Evolutionary conservation across 2,888 invertebrate genomes (phyloP), one percentile per base, ranked within the genome.

Genomic region (Drosophila kuntzei): DNA sequence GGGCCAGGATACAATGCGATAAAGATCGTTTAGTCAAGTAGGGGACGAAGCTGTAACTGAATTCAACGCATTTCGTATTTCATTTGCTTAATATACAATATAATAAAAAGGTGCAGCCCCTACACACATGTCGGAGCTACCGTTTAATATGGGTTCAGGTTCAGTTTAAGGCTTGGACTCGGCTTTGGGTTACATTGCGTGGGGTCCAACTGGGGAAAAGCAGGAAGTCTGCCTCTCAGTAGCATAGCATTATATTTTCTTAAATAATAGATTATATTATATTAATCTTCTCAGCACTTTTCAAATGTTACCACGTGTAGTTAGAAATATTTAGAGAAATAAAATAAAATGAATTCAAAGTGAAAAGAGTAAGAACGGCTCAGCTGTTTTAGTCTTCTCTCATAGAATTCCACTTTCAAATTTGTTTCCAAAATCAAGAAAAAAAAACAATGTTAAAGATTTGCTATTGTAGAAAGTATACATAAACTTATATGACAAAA

Each of bases 1-100:
- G 53, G 43, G 67, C 27, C 83, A 88, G 85, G 73, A 90, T 74
- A 73, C 76, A 71, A 63, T 50, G 68, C 77, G 89, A 87, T 90
- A 88, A 88, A 72, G 73, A 90, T 88, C 89, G 67, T 49, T 75
- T 70, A 66, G 59, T 61, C 59, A 37, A 7, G 12, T 16, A 25
- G 51, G 22, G 32, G 41, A 27, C 47, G 39, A 63, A 49, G 84
- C 60, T 62, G 50, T 57, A 50, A 66, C 73, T 61, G 77, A 76
- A 76, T 54, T 76, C 43, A 53, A 76, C 63, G 71, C 63, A 63
- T 59, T 76, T 76, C 72, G 54, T 55, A 47, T 47, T 63, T 72
- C 78, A 75, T 75, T 78, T 78, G 54, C 61, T 78, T 68, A 63
- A 72, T 79, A 63, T 41, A 32, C 20, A 18, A 41, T 9, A 39